Evolutionary conservation across 2,113 vertebrate genomes (phyloP).

Genomic region (Guaruba guarouba): DNA sequence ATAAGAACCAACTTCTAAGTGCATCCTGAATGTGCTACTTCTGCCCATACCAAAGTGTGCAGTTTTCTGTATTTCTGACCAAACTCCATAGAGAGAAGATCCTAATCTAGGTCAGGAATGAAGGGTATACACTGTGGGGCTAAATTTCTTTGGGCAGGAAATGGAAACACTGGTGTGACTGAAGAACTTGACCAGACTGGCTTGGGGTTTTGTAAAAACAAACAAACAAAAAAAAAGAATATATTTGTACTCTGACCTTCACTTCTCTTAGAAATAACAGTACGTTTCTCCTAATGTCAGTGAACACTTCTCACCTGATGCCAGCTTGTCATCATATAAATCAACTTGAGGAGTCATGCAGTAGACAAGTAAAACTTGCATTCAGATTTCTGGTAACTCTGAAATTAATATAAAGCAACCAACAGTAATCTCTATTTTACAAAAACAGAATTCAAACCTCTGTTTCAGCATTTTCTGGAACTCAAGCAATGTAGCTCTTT

Average conservation of each 20-base stretch:
- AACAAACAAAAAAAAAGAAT: neutral
- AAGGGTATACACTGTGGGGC: neutral
- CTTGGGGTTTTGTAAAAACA: neutral
- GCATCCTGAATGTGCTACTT: neutral
- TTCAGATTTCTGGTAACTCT: neutral
- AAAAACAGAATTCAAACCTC: conserved; percentile 10
- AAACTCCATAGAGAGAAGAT: neutral
- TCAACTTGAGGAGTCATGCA: neutral
- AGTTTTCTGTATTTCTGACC: neutral
- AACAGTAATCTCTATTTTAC: neutral
- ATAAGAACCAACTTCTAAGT: neutral
- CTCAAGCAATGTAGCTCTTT: neutral
- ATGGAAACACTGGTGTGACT: neutral
- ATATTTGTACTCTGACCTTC: neutral
- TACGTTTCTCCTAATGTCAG: neutral
- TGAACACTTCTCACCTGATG: neutral
- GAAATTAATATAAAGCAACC: neutral
- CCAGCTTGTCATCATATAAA: neutral
- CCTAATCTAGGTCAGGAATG: neutral
- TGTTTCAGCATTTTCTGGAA: conserved; percentile 11
- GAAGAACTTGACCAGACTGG: neutral
- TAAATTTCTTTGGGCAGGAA: neutral
- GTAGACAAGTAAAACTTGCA: neutral
- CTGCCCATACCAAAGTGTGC: neutral
- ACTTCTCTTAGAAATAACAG: neutral